Evolutionary conservation across 2,113 vertebrate genomes (phyloP).

Genomic region (Equus quagga): DNA sequence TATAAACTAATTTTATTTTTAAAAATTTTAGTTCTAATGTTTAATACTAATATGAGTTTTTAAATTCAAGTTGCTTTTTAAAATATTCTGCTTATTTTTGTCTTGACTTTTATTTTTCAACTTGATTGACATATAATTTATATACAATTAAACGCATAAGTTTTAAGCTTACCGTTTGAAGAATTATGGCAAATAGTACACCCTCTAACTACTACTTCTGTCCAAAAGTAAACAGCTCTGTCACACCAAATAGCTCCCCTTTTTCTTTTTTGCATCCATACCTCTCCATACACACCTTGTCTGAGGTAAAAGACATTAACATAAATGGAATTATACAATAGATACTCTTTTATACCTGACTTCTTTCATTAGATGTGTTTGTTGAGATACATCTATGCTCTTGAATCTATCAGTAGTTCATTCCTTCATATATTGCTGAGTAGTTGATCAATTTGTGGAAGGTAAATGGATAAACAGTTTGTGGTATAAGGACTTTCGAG

Average conservation of each 20-base stretch:
- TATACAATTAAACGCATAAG: neutral
- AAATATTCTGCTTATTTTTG: neutral
- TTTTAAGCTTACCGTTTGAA: neutral
- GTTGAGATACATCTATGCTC: neutral
- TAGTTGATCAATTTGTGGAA: neutral
- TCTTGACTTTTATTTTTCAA: neutral
- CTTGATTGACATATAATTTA: neutral
- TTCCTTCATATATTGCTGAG: neutral
- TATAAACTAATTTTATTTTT: neutral
- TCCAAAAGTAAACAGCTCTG: neutral
- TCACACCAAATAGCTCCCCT: neutral
- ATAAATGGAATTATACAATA: neutral
- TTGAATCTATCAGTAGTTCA: neutral
- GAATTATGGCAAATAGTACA: neutral
- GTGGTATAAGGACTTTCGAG: neutral
- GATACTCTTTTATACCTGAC: neutral
- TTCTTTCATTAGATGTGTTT: neutral
- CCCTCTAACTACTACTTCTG: neutral
- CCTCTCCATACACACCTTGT: neutral
- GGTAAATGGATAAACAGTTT: neutral
- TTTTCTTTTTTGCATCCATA: neutral
- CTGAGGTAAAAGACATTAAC: neutral
- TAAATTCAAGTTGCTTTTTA: neutral
- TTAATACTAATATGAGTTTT: neutral
- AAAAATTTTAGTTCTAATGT: neutral